phyloP scores from a whole-genome alignment of 2,888 invertebrate genomes.

The Xestia c-nigrum region DNA sequence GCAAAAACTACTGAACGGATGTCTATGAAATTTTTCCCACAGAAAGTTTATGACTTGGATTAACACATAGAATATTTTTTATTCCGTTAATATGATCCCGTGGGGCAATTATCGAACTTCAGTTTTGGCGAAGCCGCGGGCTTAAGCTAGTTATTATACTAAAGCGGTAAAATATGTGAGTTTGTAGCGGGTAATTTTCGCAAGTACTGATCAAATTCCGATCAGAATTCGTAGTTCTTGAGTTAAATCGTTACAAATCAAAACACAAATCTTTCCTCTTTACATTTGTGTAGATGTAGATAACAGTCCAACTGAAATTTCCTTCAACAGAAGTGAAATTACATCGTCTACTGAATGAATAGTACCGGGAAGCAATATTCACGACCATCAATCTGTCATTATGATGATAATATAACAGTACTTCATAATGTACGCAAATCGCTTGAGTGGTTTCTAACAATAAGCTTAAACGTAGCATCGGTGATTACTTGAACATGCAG shows the following conservation, averaged over 20 bases:
- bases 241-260: no score
- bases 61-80: no score
- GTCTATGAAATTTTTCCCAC: no score
- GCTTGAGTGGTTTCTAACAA: slow-evolving; percentile 44
- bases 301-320: not conserved
- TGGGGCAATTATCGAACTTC: no score
- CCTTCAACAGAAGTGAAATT: not conserved
- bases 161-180: not conserved
- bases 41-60: no score
- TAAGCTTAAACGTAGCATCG: slow-evolving; percentile 28
- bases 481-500: slow-evolving; percentile 44
- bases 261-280: no score
- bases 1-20: no score
- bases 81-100: no score
- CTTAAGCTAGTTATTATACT: no score
- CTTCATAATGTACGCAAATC: slow-evolving; percentile 35
- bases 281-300: no score
- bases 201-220: not conserved
- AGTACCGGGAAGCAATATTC: slow-evolving; percentile 25
- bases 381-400: slow-evolving; percentile 23
- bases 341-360: slow-evolving; percentile 23
- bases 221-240: not conserved
- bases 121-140: no score
- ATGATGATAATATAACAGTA: slow-evolving; percentile 13
- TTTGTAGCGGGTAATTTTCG: not conserved